Percentiles rank a stretch among this genome's conserved stretches.
phyloP scores from a whole-genome alignment of 2,797 vertebrate genomes.

The Sebastes wilsoni region DNA sequence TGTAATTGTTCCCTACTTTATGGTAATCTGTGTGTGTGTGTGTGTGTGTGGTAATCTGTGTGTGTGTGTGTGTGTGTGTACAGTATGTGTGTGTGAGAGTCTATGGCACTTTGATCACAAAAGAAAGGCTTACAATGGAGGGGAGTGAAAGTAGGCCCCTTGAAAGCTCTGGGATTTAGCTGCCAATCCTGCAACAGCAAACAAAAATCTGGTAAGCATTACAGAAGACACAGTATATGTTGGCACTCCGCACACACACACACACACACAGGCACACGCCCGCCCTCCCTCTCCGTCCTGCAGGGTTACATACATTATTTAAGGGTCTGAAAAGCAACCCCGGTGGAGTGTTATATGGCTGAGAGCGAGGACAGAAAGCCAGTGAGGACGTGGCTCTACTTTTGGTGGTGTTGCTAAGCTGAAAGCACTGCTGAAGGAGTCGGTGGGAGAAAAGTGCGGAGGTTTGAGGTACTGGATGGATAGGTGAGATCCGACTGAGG shows the following conservation, averaged over 20 bases:
- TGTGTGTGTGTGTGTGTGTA: not conserved
- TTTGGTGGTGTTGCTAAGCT: not conserved
- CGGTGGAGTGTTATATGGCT: slow-evolving; percentile 17
- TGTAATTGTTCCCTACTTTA: slow-evolving; percentile 17
- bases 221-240: slow-evolving; percentile 41
- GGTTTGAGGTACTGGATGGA: not conserved
- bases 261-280: slow-evolving; percentile 6
- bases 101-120: slow-evolving; percentile 37
- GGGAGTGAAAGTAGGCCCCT: slow-evolving; percentile 31
- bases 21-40: not conserved
- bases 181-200: slow-evolving; percentile 53
- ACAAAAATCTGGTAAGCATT: slow-evolving; percentile 54
- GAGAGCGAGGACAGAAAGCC: slow-evolving; percentile 22
- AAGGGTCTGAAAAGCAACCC: slow-evolving; percentile 49
- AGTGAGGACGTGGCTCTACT: slow-evolving; percentile 10
- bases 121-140: slow-evolving; percentile 47
- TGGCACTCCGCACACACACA: slow-evolving; percentile 12
- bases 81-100: slow-evolving; percentile 12
- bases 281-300: slow-evolving; percentile 3
- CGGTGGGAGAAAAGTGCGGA: not conserved
- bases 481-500: not conserved
- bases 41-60: not conserved
- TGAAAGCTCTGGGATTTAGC: slow-evolving; percentile 54
- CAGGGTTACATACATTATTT: slow-evolving; percentile 69
- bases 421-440: not conserved